These are phyloP conservation scores for Epizoanthus rinbou DNA, from an alignment of 92 coral and sea anemone genomes.

Conservation along the genomic window DNA sequence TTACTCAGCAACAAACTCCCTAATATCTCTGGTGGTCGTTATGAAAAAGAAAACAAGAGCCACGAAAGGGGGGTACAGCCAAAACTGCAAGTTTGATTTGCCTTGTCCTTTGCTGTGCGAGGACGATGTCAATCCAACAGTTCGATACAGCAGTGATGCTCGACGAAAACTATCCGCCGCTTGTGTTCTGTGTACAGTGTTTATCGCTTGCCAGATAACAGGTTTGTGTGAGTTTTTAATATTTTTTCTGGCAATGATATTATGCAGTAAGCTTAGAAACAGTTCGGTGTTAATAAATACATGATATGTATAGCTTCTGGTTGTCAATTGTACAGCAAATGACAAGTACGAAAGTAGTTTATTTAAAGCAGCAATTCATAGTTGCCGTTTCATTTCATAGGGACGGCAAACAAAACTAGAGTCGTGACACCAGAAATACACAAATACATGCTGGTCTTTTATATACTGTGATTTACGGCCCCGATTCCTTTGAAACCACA, in stretches of 20 bases:
- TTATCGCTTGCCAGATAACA: slow-evolving; percentile 72
- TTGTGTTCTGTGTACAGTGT: slow-evolving; percentile 64
- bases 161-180: slow-evolving; percentile 61
- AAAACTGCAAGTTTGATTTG: background rate
- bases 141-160: slow-evolving; percentile 52
- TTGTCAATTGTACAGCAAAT: no score
- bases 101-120: slow-evolving; percentile 18
- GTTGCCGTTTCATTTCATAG: no score
- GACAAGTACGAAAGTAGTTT: no score
- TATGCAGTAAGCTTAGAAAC: background rate
- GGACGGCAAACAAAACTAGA: no score
- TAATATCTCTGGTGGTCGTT: background rate
- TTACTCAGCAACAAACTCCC: background rate
- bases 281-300: background rate
- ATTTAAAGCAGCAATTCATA: no score
- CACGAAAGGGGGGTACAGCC: background rate
- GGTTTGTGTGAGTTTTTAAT: slow-evolving; percentile 42
- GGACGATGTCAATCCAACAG: slow-evolving; percentile 36
- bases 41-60: slow-evolving; percentile 18
- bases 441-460: no score
- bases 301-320: no score
- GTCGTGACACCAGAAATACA: no score
- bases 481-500: no score
- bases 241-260: background rate
- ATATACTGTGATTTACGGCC: no score